These are phyloP conservation scores for Ophion slaviceki DNA, from an alignment of 2,888 invertebrate genomes.

Conservation along the genomic window DNA sequence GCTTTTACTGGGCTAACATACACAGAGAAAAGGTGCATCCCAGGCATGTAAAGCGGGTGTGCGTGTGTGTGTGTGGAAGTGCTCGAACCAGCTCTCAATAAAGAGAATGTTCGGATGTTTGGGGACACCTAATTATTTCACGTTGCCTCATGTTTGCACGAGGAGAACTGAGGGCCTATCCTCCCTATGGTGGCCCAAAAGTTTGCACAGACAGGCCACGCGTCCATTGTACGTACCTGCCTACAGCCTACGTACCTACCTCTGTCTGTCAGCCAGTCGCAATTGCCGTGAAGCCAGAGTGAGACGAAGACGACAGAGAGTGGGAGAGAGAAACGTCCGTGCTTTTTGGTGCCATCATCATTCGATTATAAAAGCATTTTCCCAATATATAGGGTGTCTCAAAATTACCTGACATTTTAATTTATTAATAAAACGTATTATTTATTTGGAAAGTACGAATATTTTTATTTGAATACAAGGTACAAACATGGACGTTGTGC, in stretches of 20 bases:
- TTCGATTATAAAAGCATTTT: not conserved
- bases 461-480: no score
- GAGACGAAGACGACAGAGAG: not conserved
- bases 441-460: no score
- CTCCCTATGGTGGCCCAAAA: slow-evolving; percentile 43
- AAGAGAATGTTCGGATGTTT: slow-evolving; percentile 72
- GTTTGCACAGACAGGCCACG: slow-evolving; percentile 59
- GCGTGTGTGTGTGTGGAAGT: not conserved
- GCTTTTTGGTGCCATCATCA: slow-evolving; percentile 15
- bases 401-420: no score
- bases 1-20: no score
- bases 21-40: slow-evolving; percentile 5
- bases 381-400: not conserved
- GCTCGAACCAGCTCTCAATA: slow-evolving; percentile 60
- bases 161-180: slow-evolving; percentile 11
- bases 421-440: no score
- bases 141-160: slow-evolving; percentile 62
- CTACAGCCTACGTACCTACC: slow-evolving; percentile 6
- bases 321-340: no score
- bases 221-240: slow-evolving; percentile 5
- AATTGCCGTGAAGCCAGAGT: slow-evolving; percentile 22
- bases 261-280: not conserved
- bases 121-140: slow-evolving; percentile 74
- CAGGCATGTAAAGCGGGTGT: not conserved
- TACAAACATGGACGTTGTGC: no score